Percentiles rank a stretch among this genome's conserved stretches.
Conservation (phyloP, 2,888 invertebrate species). For the Acanthosoma haemorrhoidale region DNA sequence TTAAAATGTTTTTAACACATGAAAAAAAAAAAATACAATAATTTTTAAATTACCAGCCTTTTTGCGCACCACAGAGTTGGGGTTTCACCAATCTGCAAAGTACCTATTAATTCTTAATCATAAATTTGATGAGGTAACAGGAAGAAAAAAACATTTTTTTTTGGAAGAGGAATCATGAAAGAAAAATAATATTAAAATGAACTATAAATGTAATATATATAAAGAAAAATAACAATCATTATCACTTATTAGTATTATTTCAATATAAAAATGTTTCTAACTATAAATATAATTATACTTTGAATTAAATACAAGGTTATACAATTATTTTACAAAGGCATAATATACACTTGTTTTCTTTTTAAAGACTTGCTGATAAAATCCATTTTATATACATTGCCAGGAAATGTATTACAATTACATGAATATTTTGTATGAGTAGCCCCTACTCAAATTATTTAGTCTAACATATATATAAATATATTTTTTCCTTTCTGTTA, state of each 20-base stretch:
- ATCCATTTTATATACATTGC: neutral
- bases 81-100: no score
- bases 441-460: no score
- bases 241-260: neutral
- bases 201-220: neutral
- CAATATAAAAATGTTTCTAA: neutral
- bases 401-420: neutral
- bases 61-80: no score
- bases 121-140: no score
- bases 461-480: neutral
- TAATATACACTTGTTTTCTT: neutral
- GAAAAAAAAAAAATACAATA: no score
- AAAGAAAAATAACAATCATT: conserved; percentile 6
- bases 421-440: neutral
- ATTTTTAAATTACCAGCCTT: no score
- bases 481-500: neutral
- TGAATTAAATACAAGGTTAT: neutral
- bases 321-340: neutral
- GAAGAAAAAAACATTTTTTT: neutral
- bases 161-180: neutral
- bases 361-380: neutral
- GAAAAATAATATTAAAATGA: neutral
- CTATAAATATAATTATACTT: neutral
- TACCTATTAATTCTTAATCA: no score
- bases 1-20: no score